Percentiles rank a stretch among this genome's conserved stretches.
phyloP scores from a whole-genome alignment of 2,888 invertebrate species.

The Litoditis marina region DNA sequence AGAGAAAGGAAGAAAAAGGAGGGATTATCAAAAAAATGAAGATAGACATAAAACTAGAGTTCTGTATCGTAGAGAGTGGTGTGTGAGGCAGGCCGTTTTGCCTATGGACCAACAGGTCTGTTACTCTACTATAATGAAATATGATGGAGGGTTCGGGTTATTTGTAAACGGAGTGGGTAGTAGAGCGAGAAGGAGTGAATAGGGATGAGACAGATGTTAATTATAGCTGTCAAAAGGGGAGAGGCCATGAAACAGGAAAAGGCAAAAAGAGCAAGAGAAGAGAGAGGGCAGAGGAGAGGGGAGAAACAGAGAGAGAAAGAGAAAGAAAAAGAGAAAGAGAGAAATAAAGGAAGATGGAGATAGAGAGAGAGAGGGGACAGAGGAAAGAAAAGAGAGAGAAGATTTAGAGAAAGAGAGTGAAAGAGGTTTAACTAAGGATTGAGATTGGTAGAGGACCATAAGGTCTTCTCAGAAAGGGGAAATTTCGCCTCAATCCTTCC shows the following conservation, averaged over 20 bases:
- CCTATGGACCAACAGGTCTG: too few species aligned
- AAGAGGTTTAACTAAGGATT: slow-evolving; percentile 3
- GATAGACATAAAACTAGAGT: neutral
- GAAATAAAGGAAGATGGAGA: neutral
- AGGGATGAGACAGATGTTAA: slow-evolving; percentile 14
- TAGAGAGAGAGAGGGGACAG: neutral
- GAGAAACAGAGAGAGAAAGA: neutral
- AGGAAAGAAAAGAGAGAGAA: neutral
- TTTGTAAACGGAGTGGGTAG: too few species aligned
- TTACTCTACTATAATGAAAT: too few species aligned
- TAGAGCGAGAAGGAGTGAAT: neutral
- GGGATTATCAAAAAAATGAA: neutral
- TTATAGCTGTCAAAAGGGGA: slow-evolving; percentile 4
- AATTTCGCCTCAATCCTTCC: too few species aligned
- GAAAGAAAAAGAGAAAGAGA: too few species aligned
- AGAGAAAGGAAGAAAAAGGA: too few species aligned
- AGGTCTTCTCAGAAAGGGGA: neutral
- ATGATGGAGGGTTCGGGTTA: too few species aligned
- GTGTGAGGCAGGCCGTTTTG: too few species aligned
- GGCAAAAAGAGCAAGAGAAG: neutral
- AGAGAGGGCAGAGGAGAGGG: neutral
- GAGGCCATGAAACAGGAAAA: neutral
- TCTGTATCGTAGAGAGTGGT: too few species aligned
- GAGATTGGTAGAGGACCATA: neutral
- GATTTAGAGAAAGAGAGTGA: slow-evolving; percentile 1